A percentile compares a stretch with the other conserved stretches of the same genome.
Conservation (phyloP, 2,888 invertebrate genomes). For the Drosophila atripex region DNA sequence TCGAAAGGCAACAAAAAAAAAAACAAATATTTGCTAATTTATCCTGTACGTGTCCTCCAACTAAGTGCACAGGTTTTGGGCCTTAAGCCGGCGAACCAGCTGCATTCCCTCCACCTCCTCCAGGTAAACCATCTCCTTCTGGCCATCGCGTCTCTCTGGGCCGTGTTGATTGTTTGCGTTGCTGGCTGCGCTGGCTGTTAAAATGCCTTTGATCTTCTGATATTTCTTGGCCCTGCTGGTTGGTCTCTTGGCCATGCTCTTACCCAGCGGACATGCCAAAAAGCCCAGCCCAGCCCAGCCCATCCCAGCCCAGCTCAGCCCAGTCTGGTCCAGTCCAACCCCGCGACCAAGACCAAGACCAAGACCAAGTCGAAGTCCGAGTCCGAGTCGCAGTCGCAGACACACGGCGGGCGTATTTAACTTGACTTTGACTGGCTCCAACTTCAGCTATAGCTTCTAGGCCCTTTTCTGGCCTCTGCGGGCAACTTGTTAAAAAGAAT, state of each 20-base stretch:
- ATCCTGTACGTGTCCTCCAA: conserved; percentile 81
- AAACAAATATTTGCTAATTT: conserved; percentile 82
- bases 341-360: background rate
- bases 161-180: conserved; percentile 80
- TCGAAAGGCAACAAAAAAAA: conserved; percentile 37
- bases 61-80: conserved; percentile 73
- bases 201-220: conserved; percentile 82
- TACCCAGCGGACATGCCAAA: conserved; percentile 39
- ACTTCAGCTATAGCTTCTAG: conserved; percentile 24
- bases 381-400: conserved; percentile 12
- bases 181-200: conserved; percentile 66
- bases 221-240: conserved; percentile 61
- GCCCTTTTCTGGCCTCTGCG: conserved; percentile 66
- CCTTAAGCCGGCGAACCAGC: conserved; percentile 43
- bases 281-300: conserved; percentile 49
- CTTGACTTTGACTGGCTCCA: conserved; percentile 60
- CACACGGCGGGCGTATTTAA: conserved; percentile 78
- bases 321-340: conserved; percentile 32
- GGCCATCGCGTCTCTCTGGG: conserved; percentile 46
- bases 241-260: conserved; percentile 32
- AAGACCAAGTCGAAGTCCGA: background rate
- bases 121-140: conserved; percentile 19
- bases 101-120: conserved; percentile 27
- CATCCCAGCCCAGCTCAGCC: conserved; percentile 16
- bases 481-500: conserved; percentile 77